phyloP scores from a whole-genome alignment of 2,888 invertebrate genomes.

The Scaptomyza flava region DNA sequence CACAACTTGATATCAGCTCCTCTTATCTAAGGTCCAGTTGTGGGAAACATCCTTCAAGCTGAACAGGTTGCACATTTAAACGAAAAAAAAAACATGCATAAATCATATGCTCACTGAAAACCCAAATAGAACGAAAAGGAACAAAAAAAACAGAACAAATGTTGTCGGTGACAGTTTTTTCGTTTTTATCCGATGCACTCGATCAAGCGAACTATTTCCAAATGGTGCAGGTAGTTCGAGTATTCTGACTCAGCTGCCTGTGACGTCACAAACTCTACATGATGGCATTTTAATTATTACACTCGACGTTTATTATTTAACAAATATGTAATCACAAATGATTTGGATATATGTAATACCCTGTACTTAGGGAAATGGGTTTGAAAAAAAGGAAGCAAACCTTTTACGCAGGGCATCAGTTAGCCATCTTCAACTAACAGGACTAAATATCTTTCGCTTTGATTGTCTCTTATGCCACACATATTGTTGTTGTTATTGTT shows the following conservation, averaged over 20 bases:
- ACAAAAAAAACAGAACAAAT: not conserved
- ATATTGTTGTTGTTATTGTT: conserved; percentile 6
- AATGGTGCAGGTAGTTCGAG: conserved; percentile 43
- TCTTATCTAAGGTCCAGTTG: conserved; percentile 32
- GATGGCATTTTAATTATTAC: conserved; percentile 83
- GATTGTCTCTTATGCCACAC: conserved; percentile 16
- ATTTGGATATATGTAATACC: conserved; percentile 1
- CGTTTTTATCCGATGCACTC: conserved; percentile 41
- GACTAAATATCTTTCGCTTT: not conserved
- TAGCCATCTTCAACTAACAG: not conserved
- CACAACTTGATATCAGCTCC: conserved; percentile 20
- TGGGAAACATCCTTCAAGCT: conserved; percentile 4
- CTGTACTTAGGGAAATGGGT: not conserved
- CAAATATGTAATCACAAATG: conserved; percentile 35
- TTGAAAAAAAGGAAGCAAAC: not conserved
- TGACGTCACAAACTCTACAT: conserved; percentile 52
- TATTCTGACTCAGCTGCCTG: conserved; percentile 38
- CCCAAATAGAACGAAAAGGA: not conserved
- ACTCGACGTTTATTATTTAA: conserved; percentile 53
- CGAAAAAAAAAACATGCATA: conserved; percentile 22
- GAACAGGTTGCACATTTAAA: conserved; percentile 32
- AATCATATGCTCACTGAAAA: conserved; percentile 52
- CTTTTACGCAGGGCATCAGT: not conserved
- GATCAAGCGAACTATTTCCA: conserved; percentile 48
- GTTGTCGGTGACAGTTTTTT: conserved; percentile 46